Percentiles rank a stretch among this genome's conserved stretches.
These are phyloP conservation scores for Tipula unca DNA, from an alignment of 2,888 invertebrate species.

Conservation along the genomic window DNA sequence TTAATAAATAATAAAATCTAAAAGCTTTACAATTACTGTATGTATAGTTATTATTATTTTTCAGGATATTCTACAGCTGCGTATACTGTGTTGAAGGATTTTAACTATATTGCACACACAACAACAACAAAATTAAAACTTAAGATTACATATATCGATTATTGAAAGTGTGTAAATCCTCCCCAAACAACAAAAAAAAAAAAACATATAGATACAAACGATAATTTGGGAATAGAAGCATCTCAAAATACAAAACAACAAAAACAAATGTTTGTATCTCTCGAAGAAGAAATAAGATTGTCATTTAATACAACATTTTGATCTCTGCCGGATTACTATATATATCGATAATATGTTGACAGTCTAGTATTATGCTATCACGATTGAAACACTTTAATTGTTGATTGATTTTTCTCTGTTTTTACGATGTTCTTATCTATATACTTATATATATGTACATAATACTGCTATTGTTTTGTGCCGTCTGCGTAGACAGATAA, in stretches of 20 bases:
- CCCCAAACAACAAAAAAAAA: neutral
- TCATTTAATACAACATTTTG: neutral
- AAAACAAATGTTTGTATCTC: neutral
- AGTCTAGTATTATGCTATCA: neutral
- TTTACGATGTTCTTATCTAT: neutral
- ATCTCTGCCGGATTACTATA: neutral
- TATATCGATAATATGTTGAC: neutral
- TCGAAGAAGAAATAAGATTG: neutral
- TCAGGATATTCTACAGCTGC: neutral
- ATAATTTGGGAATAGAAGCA: neutral
- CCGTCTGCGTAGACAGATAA: too few species aligned
- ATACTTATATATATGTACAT: neutral
- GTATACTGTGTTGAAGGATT: neutral
- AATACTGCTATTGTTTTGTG: neutral
- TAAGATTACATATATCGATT: neutral
- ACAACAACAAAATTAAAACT: neutral
- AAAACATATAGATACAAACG: neutral
- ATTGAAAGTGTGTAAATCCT: neutral
- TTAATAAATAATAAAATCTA: neutral
- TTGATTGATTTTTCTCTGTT: neutral
- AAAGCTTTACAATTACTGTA: neutral
- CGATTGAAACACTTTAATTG: conserved; percentile 1
- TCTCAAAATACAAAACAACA: neutral
- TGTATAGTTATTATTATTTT: neutral
- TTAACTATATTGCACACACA: neutral